A percentile compares a stretch with the other conserved stretches of the same genome.
Conservation (phyloP, 2,797 vertebrate species). For the Neomorphus geoffroyi region DNA sequence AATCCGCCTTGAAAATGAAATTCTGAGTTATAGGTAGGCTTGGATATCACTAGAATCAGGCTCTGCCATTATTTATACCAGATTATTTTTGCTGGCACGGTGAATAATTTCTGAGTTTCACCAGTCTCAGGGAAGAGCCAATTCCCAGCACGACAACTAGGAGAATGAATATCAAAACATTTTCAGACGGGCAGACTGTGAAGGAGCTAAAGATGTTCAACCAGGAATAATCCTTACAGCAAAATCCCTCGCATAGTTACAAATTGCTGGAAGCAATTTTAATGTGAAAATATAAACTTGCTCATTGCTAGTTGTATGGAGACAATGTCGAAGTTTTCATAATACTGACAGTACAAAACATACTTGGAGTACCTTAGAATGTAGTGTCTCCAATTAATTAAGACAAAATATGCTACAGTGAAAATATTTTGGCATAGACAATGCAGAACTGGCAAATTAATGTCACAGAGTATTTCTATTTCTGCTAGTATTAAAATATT, state of each 20-base stretch:
- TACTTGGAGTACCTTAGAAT: background rate
- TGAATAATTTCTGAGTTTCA: slow-evolving; percentile 14
- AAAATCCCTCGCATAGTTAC: slow-evolving; percentile 11
- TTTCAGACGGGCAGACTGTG: background rate
- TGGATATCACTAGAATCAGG: background rate
- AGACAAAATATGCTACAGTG: background rate
- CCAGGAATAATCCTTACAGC: background rate
- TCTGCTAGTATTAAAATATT: background rate
- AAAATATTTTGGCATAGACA: slow-evolving; percentile 18
- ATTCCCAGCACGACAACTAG: background rate
- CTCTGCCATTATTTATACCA: background rate
- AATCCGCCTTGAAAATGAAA: background rate
- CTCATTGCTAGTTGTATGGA: slow-evolving; percentile 32
- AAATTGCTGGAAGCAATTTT: slow-evolving; percentile 24
- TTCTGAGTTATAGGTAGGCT: background rate
- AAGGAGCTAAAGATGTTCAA: background rate
- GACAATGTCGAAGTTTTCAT: slow-evolving; percentile 24
- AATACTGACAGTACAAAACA: background rate
- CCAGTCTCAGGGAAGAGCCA: background rate
- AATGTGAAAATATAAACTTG: slow-evolving; percentile 37
- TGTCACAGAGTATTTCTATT: background rate
- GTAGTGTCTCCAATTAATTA: slow-evolving; percentile 6
- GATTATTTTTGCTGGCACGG: background rate
- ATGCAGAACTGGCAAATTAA: background rate
- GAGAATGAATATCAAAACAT: background rate